phyloP scores from a whole-genome alignment of 2,797 vertebrate genomes.

The Aselliscus stoliczkanus region DNA sequence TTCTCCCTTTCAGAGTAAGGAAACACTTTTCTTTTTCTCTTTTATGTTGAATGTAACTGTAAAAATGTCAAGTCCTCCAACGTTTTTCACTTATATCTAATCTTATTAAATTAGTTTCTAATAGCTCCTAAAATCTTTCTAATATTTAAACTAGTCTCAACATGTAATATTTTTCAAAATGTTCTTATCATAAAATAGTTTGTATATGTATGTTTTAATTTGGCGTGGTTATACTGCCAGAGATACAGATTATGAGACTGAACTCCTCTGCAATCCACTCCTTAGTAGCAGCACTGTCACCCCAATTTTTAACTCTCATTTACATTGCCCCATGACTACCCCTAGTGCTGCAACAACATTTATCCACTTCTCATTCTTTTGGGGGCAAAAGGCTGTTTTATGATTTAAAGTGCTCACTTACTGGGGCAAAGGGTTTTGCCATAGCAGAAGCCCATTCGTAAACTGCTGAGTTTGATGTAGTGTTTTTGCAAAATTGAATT shows the following conservation, averaged over 20 bases:
- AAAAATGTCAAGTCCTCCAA: neutral
- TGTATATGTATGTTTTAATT: neutral
- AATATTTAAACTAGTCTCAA: neutral
- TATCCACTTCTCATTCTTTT: neutral
- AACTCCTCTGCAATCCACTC: rapidly evolving
- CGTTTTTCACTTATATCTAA: neutral
- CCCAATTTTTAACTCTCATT: neutral
- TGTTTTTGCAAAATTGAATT: neutral
- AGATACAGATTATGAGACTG: neutral
- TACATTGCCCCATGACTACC: neutral
- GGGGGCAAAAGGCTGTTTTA: neutral
- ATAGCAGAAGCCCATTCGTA: neutral
- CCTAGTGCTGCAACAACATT: neutral
- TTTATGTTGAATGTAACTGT: neutral
- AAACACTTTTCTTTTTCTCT: neutral
- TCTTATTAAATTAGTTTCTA: neutral
- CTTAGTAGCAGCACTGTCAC: neutral
- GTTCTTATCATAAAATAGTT: neutral
- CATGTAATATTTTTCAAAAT: neutral
- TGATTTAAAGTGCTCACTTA: neutral
- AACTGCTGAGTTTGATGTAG: neutral
- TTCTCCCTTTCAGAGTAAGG: neutral
- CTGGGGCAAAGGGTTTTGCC: neutral
- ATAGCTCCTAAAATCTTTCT: neutral
- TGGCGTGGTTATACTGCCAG: neutral